Conservation (phyloP, 2,888 invertebrate genomes). For the Idaea biselata region DNA sequence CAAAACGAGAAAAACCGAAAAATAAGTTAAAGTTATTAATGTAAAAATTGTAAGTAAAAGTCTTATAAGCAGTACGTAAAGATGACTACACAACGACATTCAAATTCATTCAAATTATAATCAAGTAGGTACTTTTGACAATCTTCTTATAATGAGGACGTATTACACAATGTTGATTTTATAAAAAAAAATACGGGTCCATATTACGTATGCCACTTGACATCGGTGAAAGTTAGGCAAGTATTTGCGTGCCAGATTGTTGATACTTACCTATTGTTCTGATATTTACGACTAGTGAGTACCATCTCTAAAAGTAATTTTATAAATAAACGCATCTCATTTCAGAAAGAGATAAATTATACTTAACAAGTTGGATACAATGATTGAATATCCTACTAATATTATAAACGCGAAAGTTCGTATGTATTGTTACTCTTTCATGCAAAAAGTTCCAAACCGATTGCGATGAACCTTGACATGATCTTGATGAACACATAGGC, state of each 20-base stretch:
- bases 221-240: constrained; percentile 39
- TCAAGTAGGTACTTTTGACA: constrained; percentile 11
- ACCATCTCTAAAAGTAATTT: constrained; percentile 13
- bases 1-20: too few species aligned
- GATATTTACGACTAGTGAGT: constrained; percentile 14
- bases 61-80: neutral
- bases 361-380: neutral
- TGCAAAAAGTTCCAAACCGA: too few species aligned
- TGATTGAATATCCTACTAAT: too few species aligned
- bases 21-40: too few species aligned
- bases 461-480: too few species aligned
- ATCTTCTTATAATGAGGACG: constrained; percentile 16
- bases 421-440: too few species aligned
- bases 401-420: too few species aligned
- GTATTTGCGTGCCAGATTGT: constrained; percentile 34
- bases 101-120: constrained; percentile 21
- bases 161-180: constrained; percentile 44
- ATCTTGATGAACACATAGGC: too few species aligned
- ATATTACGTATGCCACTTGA: constrained; percentile 42
- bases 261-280: constrained; percentile 41
- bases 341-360: neutral
- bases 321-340: neutral
- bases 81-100: constrained; percentile 4
- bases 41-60: too few species aligned
- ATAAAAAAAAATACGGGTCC: constrained; percentile 32